Conservation (phyloP, 2,888 invertebrate species). For the Phaedon cochleariae region DNA sequence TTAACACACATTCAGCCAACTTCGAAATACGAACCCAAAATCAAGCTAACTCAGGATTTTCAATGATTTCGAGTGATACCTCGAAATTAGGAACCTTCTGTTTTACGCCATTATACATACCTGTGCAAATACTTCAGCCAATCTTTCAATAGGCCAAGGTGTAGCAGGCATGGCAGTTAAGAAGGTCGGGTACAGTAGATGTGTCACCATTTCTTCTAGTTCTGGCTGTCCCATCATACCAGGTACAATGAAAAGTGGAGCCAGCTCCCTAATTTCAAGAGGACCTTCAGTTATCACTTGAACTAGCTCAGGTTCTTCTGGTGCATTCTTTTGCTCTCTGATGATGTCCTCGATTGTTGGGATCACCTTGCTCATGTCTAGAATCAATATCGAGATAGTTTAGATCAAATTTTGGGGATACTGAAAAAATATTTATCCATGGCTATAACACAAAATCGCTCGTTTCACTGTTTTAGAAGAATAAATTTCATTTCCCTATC, state of each 20-base stretch:
- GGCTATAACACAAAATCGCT: too few species aligned
- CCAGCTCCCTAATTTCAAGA: slow-evolving; percentile 55
- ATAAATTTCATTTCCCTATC: too few species aligned
- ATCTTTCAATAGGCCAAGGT: slow-evolving; percentile 47
- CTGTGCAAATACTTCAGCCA: slow-evolving; percentile 53
- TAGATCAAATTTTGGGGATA: too few species aligned
- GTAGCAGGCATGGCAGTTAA: slow-evolving; percentile 55
- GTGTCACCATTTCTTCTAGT: slow-evolving; percentile 50
- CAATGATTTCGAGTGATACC: too few species aligned
- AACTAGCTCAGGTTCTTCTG: slow-evolving; percentile 52
- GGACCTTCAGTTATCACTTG: slow-evolving; percentile 58
- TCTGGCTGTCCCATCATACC: slow-evolving; percentile 55
- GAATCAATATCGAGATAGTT: slow-evolving; percentile 23
- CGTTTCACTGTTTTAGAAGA: too few species aligned
- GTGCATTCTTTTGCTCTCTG: slow-evolving; percentile 43
- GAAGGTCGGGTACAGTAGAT: slow-evolving; percentile 59
- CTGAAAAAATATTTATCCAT: too few species aligned
- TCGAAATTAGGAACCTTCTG: too few species aligned
- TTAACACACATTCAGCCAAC: too few species aligned
- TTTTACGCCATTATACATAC: slow-evolving; percentile 41
- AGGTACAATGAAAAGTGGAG: slow-evolving; percentile 60
- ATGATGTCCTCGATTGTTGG: slow-evolving; percentile 53
- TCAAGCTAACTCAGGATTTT: too few species aligned
- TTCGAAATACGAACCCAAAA: too few species aligned
- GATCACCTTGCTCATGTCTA: slow-evolving; percentile 55